Base-by-base conservation (phyloP, 1,140 invertebrate species). In the Scaptomyza hsui region DNA sequence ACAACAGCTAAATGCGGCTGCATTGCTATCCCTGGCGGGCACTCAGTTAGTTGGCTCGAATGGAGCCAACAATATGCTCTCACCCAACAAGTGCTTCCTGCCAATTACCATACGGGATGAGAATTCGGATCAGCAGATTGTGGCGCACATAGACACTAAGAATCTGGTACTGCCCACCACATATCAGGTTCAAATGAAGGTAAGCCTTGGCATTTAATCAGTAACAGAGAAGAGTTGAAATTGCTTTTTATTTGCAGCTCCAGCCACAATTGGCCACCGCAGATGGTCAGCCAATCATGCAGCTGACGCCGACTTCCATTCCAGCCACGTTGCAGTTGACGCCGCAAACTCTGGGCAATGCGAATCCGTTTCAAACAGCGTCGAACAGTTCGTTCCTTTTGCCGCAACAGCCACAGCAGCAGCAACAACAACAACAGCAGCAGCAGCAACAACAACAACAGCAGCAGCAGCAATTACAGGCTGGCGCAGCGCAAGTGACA, bases 131-230 rank as follows among this genome's bases (percentile, higher is more conserved):
- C 90, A 91, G 48, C 90, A 91, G 63, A 90, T 91, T 53, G 88
- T 91, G 2, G 90, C 90, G 1, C 90, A 91, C 12, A 91, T 91
- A 41, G 90, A 91, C 60, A 89, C 90, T 7, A 91, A 91, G 45
- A 91, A 91, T 42, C 64, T 91, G 16, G 63, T 91, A 10, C 65
- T 91, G 44, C 90, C 90, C 13, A 90, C 90, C 18, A 91, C 90
- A 12, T 91, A 91, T 78, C 90, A 91, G 45, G 75, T 91, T 29
- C 90, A 91, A 73, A 91, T 91, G 90, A 91, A 91, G 61, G 77
- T 91, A n/a, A 47, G 45, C 7, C 12, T 35, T 44, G n/a, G 10
- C 18, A 24, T 26, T 32, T 32, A 12, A 32, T 32, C 4, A n/a
- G n/a, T n/a, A n/a, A n/a, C n/a, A n/a, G n/a, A n/a, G n/a, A n/a